A percentile compares a stretch with the other conserved stretches of the same genome.
Conservation (phyloP, 2,888 invertebrate species). For the Scaptomyza parva region DNA sequence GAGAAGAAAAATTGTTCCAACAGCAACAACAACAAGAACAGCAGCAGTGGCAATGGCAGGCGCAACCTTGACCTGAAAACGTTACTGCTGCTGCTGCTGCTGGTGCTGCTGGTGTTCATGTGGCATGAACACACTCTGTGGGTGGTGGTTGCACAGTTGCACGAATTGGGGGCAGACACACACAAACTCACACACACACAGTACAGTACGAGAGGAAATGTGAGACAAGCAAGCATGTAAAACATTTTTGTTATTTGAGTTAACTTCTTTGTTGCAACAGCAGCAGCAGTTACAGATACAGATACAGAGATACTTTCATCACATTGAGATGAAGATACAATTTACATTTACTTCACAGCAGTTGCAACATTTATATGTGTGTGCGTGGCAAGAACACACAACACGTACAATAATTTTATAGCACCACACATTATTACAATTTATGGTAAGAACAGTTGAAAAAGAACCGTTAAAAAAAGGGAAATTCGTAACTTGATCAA, state of each 20-base stretch:
- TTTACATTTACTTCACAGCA: slow-evolving; percentile 1
- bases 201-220: slow-evolving; percentile 18
- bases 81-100: slow-evolving; percentile 12
- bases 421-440: slow-evolving; percentile 11
- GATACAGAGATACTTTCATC: no score
- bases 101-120: slow-evolving; percentile 35
- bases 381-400: neutral
- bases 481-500: slow-evolving; percentile 12
- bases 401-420: slow-evolving; percentile 33
- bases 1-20: slow-evolving; percentile 12
- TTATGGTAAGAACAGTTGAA: slow-evolving; percentile 20
- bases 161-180: slow-evolving; percentile 40
- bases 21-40: no score
- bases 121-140: slow-evolving; percentile 48
- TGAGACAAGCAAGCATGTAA: slow-evolving; percentile 21
- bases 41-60: slow-evolving; percentile 39
- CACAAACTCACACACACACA: neutral
- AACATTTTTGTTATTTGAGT: slow-evolving; percentile 74
- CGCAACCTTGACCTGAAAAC: slow-evolving; percentile 84
- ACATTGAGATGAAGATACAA: slow-evolving; percentile 19
- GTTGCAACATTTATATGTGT: slow-evolving; percentile 2
- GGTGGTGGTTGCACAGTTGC: slow-evolving; percentile 17
- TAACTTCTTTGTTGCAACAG: slow-evolving; percentile 63
- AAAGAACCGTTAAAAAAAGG: neutral
- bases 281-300: slow-evolving; percentile 14